Percentiles rank a stretch among this genome's conserved stretches.
Evolutionary conservation across 2,888 invertebrate genomes (phyloP).

Genomic region (Drosophila nigricruria): DNA sequence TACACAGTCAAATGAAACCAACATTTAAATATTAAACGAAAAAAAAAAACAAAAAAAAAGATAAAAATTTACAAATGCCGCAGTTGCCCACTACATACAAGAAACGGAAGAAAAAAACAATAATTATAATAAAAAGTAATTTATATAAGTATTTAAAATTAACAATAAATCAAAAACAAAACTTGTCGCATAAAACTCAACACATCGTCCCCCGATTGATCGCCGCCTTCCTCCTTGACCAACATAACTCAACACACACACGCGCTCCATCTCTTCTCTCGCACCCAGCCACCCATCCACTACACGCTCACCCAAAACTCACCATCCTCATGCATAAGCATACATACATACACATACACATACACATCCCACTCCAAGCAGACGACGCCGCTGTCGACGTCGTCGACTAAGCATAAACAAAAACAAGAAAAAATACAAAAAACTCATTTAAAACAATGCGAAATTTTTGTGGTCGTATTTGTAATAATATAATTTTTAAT

Average conservation of each 20-base stretch:
- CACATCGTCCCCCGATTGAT: slow-evolving; percentile 42
- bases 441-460: slow-evolving; percentile 66
- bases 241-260: slow-evolving; percentile 18
- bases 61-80: slow-evolving; percentile 78
- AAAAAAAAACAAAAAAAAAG: slow-evolving; percentile 14
- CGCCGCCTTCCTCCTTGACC: neutral
- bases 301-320: slow-evolving; percentile 6
- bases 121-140: slow-evolving; percentile 79
- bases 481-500: slow-evolving; percentile 81
- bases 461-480: slow-evolving; percentile 78
- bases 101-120: slow-evolving; percentile 69
- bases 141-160: slow-evolving; percentile 79
- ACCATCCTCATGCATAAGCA: slow-evolving; percentile 20
- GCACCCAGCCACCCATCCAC: slow-evolving; percentile 1
- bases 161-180: slow-evolving; percentile 76
- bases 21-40: slow-evolving; percentile 67
- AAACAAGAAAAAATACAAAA: slow-evolving; percentile 47
- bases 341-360: slow-evolving; percentile 19
- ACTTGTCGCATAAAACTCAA: slow-evolving; percentile 66
- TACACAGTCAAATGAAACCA: slow-evolving; percentile 69
- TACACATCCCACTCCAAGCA: slow-evolving; percentile 32
- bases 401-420: slow-evolving; percentile 36
- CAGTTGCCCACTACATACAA: slow-evolving; percentile 77
- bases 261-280: slow-evolving; percentile 29
- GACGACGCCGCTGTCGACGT: slow-evolving; percentile 21